These are phyloP conservation scores for Dusona sp. DNA, from an alignment of 2,888 invertebrate species.

Conservation along the genomic window DNA sequence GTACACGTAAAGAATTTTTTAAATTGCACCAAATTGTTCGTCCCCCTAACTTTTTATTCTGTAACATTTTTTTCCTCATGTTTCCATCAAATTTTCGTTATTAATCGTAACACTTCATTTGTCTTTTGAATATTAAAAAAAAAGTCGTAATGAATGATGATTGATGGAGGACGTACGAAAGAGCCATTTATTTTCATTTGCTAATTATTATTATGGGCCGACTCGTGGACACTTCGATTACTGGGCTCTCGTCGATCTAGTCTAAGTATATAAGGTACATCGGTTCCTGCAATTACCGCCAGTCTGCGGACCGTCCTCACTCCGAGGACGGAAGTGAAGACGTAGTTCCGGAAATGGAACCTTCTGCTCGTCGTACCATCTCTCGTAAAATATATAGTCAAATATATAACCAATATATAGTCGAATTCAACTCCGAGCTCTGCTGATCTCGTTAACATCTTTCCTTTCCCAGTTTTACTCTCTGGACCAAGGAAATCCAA, in stretches of 20 bases:
- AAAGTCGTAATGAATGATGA: background rate
- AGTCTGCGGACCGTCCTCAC: slow-evolving; percentile 48
- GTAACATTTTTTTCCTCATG: background rate
- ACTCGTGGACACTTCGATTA: slow-evolving; percentile 27
- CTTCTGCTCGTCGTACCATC: slow-evolving; percentile 67
- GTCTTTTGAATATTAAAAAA: background rate
- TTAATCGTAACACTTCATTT: background rate
- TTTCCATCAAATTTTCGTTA: background rate
- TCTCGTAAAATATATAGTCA: slow-evolving; percentile 5
- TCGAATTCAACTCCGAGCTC: slow-evolving; percentile 11
- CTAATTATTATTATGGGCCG: slow-evolving; percentile 42
- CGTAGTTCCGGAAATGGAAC: slow-evolving; percentile 81
- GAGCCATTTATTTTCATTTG: slow-evolving; percentile 14
- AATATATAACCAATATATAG: slow-evolving; percentile 28
- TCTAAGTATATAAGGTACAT: slow-evolving; percentile 40
- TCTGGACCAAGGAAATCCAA: slow-evolving; percentile 15
- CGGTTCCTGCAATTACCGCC: slow-evolving; percentile 69
- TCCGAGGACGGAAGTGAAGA: slow-evolving; percentile 73
- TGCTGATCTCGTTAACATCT: slow-evolving; percentile 30
- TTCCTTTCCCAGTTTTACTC: slow-evolving; percentile 42
- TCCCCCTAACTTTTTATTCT: background rate
- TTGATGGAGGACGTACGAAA: slow-evolving; percentile 16
- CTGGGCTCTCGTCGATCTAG: slow-evolving; percentile 23
- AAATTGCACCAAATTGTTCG: background rate
- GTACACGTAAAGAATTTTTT: too few relatives aligned